Evolutionary conservation across 2,797 vertebrate species (phyloP).

Genomic region (Sebastolobus altivelis): DNA sequence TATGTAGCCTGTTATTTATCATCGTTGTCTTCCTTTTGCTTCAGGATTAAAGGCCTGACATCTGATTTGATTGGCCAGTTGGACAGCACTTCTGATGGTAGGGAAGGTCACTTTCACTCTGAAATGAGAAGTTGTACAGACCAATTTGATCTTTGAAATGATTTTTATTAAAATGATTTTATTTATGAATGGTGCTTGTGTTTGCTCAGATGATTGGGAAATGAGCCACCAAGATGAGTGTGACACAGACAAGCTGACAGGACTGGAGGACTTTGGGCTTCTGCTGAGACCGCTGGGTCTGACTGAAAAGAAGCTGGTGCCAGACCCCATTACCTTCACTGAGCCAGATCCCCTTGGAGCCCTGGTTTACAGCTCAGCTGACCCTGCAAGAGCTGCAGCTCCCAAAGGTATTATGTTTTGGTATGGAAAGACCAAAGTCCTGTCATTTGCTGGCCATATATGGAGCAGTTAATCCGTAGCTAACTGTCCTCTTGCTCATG

Average conservation of each 20-base stretch:
- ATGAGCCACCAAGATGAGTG: constrained; percentile 76
- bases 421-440: background rate
- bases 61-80: constrained; percentile 86
- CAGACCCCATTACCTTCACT: constrained; percentile 85
- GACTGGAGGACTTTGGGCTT: constrained; percentile 87
- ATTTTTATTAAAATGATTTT: background rate
- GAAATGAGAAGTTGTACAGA: background rate
- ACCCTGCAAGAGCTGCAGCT: constrained; percentile 45
- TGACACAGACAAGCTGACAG: constrained; percentile 83
- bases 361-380: constrained; percentile 70
- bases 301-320: constrained; percentile 85
- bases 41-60: constrained; percentile 83
- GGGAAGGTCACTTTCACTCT: constrained; percentile 6
- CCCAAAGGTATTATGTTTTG: constrained; percentile 75
- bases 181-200: background rate
- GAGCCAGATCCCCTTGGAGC: constrained; percentile 87
- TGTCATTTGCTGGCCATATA: background rate
- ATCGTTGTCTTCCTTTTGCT: constrained; percentile 24
- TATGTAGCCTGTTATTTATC: background rate
- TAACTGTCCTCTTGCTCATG: constrained; percentile 19
- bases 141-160: background rate
- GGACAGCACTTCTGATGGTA: constrained; percentile 88
- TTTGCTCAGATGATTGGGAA: constrained; percentile 86
- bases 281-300: constrained; percentile 85
- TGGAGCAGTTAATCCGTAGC: background rate